Conservation (phyloP, 2,888 invertebrate species). For the Macrophya alboannulata region DNA sequence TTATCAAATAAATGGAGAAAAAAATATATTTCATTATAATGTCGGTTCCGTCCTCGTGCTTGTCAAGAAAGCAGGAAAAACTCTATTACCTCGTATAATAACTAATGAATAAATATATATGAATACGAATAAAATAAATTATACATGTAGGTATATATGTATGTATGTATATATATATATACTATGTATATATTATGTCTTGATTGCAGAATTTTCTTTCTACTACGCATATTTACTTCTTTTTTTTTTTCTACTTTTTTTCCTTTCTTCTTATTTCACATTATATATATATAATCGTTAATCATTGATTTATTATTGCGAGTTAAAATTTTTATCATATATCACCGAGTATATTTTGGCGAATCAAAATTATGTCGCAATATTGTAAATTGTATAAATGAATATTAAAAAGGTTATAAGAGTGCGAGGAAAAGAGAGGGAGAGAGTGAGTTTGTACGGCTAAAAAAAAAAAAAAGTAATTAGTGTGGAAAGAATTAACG, state of each 20-base stretch:
- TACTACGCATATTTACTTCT: not conserved
- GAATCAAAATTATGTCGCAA: conserved; percentile 3
- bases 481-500: conserved; percentile 1
- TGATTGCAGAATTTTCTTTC: not conserved
- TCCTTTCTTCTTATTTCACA: not conserved
- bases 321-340: not conserved
- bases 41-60: conserved; percentile 51
- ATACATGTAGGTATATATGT: not conserved
- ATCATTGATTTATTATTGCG: not conserved
- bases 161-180: not conserved
- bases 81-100: not conserved
- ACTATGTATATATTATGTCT: not conserved
- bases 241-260: not conserved
- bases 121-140: not conserved
- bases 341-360: conserved; percentile 19
- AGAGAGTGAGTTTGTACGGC: conserved; percentile 3
- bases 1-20: not conserved
- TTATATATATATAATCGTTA: conserved; percentile 12
- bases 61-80: not conserved
- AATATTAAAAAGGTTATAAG: not conserved
- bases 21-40: not conserved
- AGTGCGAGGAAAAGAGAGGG: not conserved
- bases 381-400: not conserved
- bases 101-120: not conserved
- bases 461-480: not conserved